These are phyloP conservation scores for Gallinago jamesoni DNA, from an alignment of 2,113 vertebrate species.

Conservation along the genomic window DNA sequence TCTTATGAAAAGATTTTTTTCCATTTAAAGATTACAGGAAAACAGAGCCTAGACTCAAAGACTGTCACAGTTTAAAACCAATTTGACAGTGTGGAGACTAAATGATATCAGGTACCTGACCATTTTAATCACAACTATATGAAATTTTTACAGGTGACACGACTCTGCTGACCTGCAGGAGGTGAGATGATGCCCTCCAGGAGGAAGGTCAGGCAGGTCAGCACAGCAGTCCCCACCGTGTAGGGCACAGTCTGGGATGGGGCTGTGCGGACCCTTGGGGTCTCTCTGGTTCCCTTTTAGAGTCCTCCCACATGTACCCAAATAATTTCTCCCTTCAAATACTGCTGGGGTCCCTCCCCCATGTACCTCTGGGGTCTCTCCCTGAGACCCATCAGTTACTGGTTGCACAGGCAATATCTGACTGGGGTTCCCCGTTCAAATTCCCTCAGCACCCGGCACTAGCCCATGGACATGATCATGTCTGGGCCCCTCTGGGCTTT, in stretches of 20 bases:
- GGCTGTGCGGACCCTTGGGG: fast-evolving
- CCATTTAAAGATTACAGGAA: not conserved
- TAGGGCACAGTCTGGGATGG: no score
- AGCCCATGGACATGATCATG: fast-evolving
- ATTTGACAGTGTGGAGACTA: not conserved
- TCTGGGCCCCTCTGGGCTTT: not conserved
- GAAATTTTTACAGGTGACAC: not conserved
- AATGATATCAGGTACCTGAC: not conserved
- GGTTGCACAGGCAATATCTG: not conserved
- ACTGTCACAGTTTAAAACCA: not conserved
- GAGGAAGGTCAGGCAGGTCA: not conserved
- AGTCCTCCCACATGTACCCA: fast-evolving
- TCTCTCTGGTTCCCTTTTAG: not conserved
- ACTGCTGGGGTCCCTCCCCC: fast-evolving
- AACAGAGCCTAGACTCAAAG: not conserved
- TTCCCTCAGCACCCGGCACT: not conserved
- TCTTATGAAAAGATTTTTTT: not conserved
- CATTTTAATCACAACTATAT: not conserved
- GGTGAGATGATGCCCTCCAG: not conserved
- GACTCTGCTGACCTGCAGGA: not conserved
- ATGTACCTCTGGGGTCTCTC: fast-evolving
- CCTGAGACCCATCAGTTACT: not conserved
- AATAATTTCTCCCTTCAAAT: not conserved
- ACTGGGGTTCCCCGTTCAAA: fast-evolving
- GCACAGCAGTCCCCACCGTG: fast-evolving